These are phyloP conservation scores for Leptopilina clavipes DNA, from an alignment of 1,140 invertebrate genomes.

Conservation along the genomic window DNA sequence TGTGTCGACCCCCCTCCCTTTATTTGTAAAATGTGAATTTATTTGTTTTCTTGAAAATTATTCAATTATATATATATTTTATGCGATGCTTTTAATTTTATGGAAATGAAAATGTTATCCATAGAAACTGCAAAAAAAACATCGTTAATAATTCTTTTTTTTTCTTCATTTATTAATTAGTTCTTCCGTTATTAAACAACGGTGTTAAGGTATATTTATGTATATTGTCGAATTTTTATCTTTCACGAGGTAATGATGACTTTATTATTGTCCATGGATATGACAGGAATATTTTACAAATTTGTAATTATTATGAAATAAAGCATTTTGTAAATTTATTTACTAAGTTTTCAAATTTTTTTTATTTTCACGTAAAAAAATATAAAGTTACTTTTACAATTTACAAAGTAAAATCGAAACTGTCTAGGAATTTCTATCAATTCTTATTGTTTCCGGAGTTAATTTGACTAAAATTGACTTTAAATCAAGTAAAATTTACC, in stretches of 20 bases:
- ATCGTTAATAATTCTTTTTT: slow-evolving; percentile 41
- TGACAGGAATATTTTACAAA: slow-evolving; percentile 38
- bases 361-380: not conserved
- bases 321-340: slow-evolving; percentile 56
- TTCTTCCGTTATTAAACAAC: slow-evolving; percentile 44
- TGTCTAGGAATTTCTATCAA: no score
- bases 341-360: slow-evolving; percentile 9
- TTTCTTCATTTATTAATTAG: slow-evolving; percentile 39
- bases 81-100: slow-evolving; percentile 9
- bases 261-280: slow-evolving; percentile 37
- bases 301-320: slow-evolving; percentile 51
- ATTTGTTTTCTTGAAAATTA: not conserved
- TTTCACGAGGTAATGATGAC: slow-evolving; percentile 36
- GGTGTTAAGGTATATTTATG: slow-evolving; percentile 44
- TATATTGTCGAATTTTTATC: not conserved
- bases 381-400: no score
- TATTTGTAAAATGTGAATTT: not conserved
- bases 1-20: not conserved
- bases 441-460: no score
- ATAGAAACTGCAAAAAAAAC: slow-evolving; percentile 32
- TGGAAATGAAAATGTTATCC: not conserved
- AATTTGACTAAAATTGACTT: no score
- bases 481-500: no score
- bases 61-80: slow-evolving; percentile 19
- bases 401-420: no score